Conservation (phyloP, 2,888 invertebrate genomes). For the Eucera pruinosa region DNA sequence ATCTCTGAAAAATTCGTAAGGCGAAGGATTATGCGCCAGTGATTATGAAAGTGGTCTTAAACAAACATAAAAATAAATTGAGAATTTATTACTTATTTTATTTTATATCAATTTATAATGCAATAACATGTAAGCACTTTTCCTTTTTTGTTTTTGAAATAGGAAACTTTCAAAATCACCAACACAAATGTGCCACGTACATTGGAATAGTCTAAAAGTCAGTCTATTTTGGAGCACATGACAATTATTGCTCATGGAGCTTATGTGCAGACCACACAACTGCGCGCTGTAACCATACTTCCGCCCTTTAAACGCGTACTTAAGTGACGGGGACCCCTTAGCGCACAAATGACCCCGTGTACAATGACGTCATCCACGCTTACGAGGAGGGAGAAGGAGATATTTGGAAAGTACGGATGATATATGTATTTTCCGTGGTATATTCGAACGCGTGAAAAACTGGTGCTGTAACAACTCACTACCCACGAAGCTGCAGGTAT, state of each 20-base stretch:
- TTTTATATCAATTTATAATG: too few species aligned
- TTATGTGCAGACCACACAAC: slow-evolving; percentile 18
- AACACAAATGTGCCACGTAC: not conserved
- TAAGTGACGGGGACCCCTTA: slow-evolving; percentile 61
- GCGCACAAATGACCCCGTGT: slow-evolving; percentile 62
- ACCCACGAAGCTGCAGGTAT: too few species aligned
- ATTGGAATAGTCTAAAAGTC: slow-evolving; percentile 6
- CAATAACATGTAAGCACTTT: too few species aligned
- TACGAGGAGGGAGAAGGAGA: slow-evolving; percentile 39
- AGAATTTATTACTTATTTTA: too few species aligned
- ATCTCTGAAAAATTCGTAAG: too few species aligned
- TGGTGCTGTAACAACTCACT: too few species aligned
- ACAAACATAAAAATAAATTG: too few species aligned
- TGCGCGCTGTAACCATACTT: slow-evolving; percentile 62
- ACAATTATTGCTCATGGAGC: slow-evolving; percentile 15
- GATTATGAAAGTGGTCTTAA: too few species aligned
- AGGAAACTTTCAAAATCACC: too few species aligned
- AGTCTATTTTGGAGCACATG: slow-evolving; percentile 1
- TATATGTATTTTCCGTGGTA: not conserved
- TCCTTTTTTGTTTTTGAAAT: too few species aligned
- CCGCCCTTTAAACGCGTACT: slow-evolving; percentile 68
- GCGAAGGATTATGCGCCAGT: too few species aligned
- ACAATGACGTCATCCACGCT: slow-evolving; percentile 63
- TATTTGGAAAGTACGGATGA: slow-evolving; percentile 35
- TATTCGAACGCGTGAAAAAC: not conserved